phyloP scores from a whole-genome alignment of 2,113 vertebrate genomes.

The Carlito syrichta region DNA sequence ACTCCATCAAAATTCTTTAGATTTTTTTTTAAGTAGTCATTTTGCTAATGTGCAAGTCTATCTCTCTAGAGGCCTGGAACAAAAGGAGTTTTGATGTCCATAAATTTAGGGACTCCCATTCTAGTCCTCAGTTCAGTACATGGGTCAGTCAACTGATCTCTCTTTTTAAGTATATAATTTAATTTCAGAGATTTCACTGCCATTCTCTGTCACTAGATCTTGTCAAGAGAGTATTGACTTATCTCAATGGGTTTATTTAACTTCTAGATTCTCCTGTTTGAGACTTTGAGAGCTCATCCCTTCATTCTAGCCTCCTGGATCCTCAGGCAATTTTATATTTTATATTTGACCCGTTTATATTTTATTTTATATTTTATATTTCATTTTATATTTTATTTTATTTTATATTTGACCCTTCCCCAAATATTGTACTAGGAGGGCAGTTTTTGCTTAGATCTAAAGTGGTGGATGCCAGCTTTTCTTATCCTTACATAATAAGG shows the following conservation, averaged over 20 bases:
- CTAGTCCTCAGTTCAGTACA: neutral
- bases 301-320: neutral
- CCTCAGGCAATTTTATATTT: neutral
- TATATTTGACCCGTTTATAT: no score
- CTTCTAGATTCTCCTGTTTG: neutral
- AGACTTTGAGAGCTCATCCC: neutral
- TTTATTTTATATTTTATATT: no score
- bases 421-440: neutral
- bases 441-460: neutral
- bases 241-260: neutral
- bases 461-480: neutral
- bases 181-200: neutral
- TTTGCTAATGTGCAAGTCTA: neutral
- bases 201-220: neutral
- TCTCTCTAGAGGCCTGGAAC: neutral
- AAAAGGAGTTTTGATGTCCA: neutral
- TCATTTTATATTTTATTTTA: no score
- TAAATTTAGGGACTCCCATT: neutral
- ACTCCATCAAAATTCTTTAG: neutral
- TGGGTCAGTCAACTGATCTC: neutral
- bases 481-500: neutral
- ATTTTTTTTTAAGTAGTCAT: neutral
- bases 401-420: neutral
- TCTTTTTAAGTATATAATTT: neutral
- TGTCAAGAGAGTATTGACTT: neutral